Evolutionary conservation across 2,888 invertebrate species (phyloP).

Genomic region (Drosophila testacea): DNA sequence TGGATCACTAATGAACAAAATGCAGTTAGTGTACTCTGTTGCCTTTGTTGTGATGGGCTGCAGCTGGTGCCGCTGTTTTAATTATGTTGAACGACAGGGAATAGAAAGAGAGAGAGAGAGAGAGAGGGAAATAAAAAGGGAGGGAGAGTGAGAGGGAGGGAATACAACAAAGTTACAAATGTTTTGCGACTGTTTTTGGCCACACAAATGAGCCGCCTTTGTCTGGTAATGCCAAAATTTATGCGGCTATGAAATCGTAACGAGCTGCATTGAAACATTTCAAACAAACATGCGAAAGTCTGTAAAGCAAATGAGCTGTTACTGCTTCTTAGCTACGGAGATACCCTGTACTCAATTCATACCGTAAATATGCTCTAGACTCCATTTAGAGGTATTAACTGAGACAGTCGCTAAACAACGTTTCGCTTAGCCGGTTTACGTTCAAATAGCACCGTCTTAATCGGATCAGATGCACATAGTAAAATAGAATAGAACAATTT

Average conservation of each 20-base stretch:
- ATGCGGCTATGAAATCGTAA: conserved; percentile 61
- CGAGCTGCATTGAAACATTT: conserved; percentile 53
- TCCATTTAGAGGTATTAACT: neutral
- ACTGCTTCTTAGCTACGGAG: neutral
- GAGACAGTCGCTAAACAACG: neutral
- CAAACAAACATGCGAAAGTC: conserved; percentile 32
- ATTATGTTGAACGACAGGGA: conserved; percentile 41
- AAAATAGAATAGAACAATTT: too few relatives aligned
- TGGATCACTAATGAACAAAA: conserved; percentile 62
- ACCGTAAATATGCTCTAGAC: neutral
- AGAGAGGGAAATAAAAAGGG: neutral
- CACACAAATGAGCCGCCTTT: conserved; percentile 57
- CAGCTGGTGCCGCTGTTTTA: conserved; percentile 55
- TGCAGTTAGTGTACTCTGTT: conserved; percentile 56
- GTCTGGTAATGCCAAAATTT: conserved; percentile 46
- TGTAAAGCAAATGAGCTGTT: conserved; percentile 3
- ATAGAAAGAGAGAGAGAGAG: neutral
- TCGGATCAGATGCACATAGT: neutral
- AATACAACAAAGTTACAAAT: conserved; percentile 55
- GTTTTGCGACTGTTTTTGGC: conserved; percentile 44
- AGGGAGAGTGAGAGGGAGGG: neutral
- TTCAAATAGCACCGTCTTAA: neutral
- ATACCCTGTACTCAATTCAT: conserved; percentile 5
- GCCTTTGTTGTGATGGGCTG: conserved; percentile 50
- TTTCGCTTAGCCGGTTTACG: too few relatives aligned